Base-by-base conservation (phyloP, 2,113 vertebrate species). In the Boulengerochromis microlepis region DNA sequence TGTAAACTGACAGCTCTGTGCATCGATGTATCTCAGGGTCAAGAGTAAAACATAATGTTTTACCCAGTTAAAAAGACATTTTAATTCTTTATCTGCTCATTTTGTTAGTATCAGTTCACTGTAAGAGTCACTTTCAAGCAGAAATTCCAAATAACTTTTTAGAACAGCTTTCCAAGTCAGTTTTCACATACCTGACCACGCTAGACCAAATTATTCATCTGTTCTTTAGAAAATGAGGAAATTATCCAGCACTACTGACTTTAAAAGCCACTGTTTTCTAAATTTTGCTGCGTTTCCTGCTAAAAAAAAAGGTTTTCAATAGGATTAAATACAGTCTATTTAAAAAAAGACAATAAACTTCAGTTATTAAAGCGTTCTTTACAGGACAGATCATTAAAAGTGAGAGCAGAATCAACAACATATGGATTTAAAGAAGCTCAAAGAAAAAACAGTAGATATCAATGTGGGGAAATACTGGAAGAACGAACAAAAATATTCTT, bases 371-470 rank as follows among this genome's bases (percentile, higher is more conserved):
- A 10, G 12, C 0, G 3, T 45, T 16, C 8, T 45, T 74, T 10
- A 16, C 0, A 45, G 13, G 22, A 45, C 0, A 74, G 9, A 26
- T 45, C 0, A 45, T 26, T 0, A 10, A 33, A 33, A 4, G 5
- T 59, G 0, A 31, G 1, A 22, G 2, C 66, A 74, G 13, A 7
- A 1, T 7, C 2, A 74, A 10, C 66, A 45, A 74, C 22, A 74
- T 15, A 13, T 16, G 4, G 22, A 45, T 18, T 16, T 69, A 40
- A 24, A 45, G 13, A 74, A 26, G 8, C 22, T 42, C 64, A 69
- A 40, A 69, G 7, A 61, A 24, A 69, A 40, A 22, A 22, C n/a
- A 15, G 33, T 3, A 15, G n/a, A 15, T 69, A 69, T 15, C 7
- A 71, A 15, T 40, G 66, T 24, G 66, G 12, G 8, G 2, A 71